phyloP scores from a whole-genome alignment of 2,797 vertebrate species.

The Lithobates pipiens region DNA sequence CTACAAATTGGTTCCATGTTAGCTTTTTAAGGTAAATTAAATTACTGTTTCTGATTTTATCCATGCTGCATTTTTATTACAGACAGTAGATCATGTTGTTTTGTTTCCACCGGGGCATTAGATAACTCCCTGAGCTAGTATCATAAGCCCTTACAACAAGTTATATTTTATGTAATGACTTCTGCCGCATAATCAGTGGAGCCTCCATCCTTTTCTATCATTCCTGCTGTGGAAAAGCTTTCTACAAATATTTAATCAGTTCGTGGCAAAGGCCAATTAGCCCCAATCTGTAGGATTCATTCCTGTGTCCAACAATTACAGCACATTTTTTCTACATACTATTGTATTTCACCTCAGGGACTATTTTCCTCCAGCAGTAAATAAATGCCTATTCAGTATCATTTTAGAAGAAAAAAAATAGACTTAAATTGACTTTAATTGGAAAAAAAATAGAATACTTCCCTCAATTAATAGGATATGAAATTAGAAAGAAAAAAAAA shows the following conservation, averaged over 20 bases:
- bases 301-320: neutral
- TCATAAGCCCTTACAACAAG: neutral
- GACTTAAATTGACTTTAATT: neutral
- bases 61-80: neutral
- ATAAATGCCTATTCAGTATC: neutral
- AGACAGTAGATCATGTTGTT: neutral
- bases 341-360: neutral
- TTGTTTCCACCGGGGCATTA: neutral
- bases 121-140: neutral
- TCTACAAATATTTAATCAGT: slow-evolving; percentile 29
- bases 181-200: slow-evolving; percentile 5
- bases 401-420: neutral
- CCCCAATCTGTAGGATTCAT: slow-evolving; percentile 9
- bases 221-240: slow-evolving; percentile 1
- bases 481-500: too few species aligned
- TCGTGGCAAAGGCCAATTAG: neutral
- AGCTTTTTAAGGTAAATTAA: neutral
- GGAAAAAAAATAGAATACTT: neutral
- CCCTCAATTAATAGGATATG: neutral
- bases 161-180: neutral
- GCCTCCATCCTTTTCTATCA: neutral
- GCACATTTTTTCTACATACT: neutral
- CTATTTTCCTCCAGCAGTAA: neutral
- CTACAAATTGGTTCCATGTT: neutral
- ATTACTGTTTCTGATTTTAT: neutral